These are phyloP conservation scores for Protodeltote pygarga DNA, from an alignment of 2,888 invertebrate species.

Conservation along the genomic window DNA sequence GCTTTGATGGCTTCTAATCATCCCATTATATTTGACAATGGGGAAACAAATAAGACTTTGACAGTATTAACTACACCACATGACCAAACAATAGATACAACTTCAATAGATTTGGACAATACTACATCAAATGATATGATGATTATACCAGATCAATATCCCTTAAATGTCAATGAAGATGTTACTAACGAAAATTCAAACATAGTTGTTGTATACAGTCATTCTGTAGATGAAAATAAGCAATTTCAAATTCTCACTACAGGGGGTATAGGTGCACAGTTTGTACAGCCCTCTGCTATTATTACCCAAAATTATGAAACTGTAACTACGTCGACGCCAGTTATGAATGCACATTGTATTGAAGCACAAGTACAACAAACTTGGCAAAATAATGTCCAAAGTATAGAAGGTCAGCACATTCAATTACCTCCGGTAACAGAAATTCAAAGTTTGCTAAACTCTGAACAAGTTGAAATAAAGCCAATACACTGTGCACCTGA, in stretches of 20 bases:
- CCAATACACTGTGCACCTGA: conserved; percentile 38
- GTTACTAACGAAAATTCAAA: conserved; percentile 85
- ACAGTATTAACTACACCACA: conserved; percentile 72
- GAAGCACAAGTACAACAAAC: conserved; percentile 64
- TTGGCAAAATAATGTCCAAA: conserved; percentile 67
- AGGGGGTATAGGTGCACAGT: conserved; percentile 72
- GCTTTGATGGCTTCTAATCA: conserved; percentile 78
- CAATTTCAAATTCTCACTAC: conserved; percentile 82
- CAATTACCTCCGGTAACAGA: conserved; percentile 49
- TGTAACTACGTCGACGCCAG: conserved; percentile 77
- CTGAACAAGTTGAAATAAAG: conserved; percentile 41
- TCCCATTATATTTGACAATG: conserved; percentile 78
- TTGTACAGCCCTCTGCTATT: conserved; percentile 75
- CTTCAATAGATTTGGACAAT: conserved; percentile 76
- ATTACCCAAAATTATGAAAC: conserved; percentile 79
- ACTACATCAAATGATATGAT: conserved; percentile 88
- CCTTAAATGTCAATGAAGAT: conserved; percentile 84
- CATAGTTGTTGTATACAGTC: conserved; percentile 89
- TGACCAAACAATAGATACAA: conserved; percentile 59
- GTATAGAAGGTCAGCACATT: conserved; percentile 51
- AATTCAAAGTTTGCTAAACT: conserved; percentile 43
- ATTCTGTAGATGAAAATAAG: conserved; percentile 86
- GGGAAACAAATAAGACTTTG: conserved; percentile 71
- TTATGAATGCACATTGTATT: conserved; percentile 76
- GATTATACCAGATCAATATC: conserved; percentile 88